Evolutionary conservation across 2,888 invertebrate genomes (phyloP), one percentile per base, ranked within the genome.

Genomic region (Melinaea menophilus): DNA sequence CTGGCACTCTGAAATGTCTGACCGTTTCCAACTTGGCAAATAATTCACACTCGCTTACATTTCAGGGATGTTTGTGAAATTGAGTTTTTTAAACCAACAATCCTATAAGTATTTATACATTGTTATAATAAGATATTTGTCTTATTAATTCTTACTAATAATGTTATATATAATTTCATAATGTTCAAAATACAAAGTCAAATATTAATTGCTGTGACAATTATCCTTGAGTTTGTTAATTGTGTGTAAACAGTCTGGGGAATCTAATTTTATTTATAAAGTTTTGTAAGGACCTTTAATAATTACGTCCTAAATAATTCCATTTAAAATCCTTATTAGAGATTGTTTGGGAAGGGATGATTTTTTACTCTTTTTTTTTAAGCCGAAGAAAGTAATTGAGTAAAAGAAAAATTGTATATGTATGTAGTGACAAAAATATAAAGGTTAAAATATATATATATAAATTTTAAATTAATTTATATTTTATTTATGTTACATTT

Each of bases 1-100:
- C 58, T 61, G 58, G 41, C 48, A 48, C 35, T 60, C 48, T 45
- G 58, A 61, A 64, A 58, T 58, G 58, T 61, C 64, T 51, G 55
- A 58, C 55, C 56, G 58, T 33, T 22, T 55, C 47, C 48, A 45
- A 64, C 48, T 64, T 64, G 47, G 54, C 55, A 58, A 64, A 64
- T 64, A 64, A 64, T 61, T 64, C 48, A 58, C 55, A 61, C 57
- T 57, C 41, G 54, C 54, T 54, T 48, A 51, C 57, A 57, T n/a
- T 47, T 34, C 41, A 57, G 51, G 33, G 11, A 54, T 46, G n/a
- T 58, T 22, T 54, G 61, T 41, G 54, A 41, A 31, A 57, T 62
- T 7, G 35, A 37, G 4, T 57, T 13, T 9, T 48, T 22, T 61
- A 22, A 22, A 1, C 22, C 22, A 22, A 22, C 22, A 22, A 22